Percentiles rank a stretch among this genome's conserved stretches.
These are phyloP conservation scores for Cheilosia urbana DNA, from an alignment of 2,888 invertebrate species.

Conservation along the genomic window DNA sequence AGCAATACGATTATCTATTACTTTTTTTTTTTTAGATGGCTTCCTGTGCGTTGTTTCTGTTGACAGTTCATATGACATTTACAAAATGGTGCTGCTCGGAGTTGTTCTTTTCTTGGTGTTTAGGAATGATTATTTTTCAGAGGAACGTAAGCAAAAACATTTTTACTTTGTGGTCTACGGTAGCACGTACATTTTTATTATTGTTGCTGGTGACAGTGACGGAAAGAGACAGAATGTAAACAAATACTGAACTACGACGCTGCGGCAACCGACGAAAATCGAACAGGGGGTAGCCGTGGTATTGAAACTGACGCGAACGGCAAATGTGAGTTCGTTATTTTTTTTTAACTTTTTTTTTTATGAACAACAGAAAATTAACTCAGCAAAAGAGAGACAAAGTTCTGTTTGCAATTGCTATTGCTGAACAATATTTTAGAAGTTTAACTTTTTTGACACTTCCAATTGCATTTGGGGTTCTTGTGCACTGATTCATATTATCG, in stretches of 20 bases:
- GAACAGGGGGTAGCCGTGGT: constrained; percentile 8
- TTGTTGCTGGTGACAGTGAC: constrained; percentile 29
- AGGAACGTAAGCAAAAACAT: constrained; percentile 58
- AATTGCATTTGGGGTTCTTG: constrained; percentile 8
- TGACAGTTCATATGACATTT: constrained; percentile 62
- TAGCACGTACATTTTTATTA: constrained; percentile 11
- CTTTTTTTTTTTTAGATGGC: neutral
- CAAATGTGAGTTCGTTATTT: constrained; percentile 4
- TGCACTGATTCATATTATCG: constrained; percentile 24
- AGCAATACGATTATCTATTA: neutral
- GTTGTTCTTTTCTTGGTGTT: constrained; percentile 24
- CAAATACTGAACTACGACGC: constrained; percentile 48
- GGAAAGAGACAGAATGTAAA: constrained; percentile 52
- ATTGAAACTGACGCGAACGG: constrained; percentile 41
- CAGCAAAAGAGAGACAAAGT: constrained; percentile 38
- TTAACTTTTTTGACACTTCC: constrained; percentile 1
- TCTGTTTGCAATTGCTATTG: constrained; percentile 48
- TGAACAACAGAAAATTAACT: constrained; percentile 28
- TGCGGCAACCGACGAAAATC: constrained; percentile 30
- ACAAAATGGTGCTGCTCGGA: constrained; percentile 45
- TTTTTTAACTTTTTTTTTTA: constrained; percentile 6
- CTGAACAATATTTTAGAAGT: constrained; percentile 28
- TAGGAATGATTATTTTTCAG: constrained; percentile 70
- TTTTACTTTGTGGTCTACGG: neutral
- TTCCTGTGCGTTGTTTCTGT: constrained; percentile 44